Base-by-base conservation (phyloP, 2,113 vertebrate species). In the Condylura cristata region DNA sequence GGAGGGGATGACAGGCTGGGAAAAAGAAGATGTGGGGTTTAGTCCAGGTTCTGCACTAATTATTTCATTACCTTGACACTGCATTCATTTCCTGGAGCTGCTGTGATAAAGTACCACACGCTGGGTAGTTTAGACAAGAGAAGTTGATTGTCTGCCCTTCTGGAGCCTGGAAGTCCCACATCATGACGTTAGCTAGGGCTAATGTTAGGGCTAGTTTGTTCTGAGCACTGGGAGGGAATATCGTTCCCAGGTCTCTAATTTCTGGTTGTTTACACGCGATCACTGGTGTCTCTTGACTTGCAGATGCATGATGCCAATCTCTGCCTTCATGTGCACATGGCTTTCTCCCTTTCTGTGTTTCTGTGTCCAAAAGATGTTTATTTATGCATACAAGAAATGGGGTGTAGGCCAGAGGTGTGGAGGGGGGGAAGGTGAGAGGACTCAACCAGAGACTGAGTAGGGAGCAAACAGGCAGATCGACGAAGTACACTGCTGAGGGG, bases 251-350 rank as follows among this genome's bases (percentile, higher is more conserved):
- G 8, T 18, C 37, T 63, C 39, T 13, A 9, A 22, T 32, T 53
- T 92, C 11, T 56, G 41, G 3, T 71, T 60, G 46, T 11, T 92
- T 71, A 7, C 22, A n/a, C 24, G 6, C 34, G 17, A 1, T 32
- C 63, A 34, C 3, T 46, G 32, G 37, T n/a, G 37, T 37, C 86
- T 4, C 56, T 70, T 39, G 78, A 34, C 46, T 41, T 22, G 3
- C 16, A 28, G 34, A 30, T 20, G 17, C 5, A 3, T 17, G 3
- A 1, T 7, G 3, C 9, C 10, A 1, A 6, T 24, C 44, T 68
- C 37, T 28, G 39, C 37, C 41, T 61, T 72, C 56, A 30, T 74
- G 17, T 26, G 32, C 12, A 12, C 6, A 4, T 22, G 5, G 26
- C 28, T 8, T 24, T 44, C 76, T 90, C 14, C 20, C 53, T 66